Conservation (phyloP, 2,888 invertebrate genomes). For the Syritta pipiens region DNA sequence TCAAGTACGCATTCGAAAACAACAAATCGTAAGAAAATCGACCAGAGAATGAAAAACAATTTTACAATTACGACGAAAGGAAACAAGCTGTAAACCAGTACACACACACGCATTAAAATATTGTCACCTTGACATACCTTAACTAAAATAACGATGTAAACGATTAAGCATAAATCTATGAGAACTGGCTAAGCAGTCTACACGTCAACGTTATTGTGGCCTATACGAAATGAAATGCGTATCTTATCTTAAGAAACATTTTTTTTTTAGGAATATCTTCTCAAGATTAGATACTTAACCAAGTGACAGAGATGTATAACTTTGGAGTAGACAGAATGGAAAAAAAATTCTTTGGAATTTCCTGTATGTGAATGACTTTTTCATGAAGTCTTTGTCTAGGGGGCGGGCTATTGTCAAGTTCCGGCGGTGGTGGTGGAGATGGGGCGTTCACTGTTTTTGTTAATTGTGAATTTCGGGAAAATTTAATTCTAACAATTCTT, state of each 20-base stretch:
- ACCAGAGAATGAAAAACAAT: conserved; percentile 2
- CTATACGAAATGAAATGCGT: neutral
- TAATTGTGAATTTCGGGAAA: no score
- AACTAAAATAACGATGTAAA: conserved; percentile 42
- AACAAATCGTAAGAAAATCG: neutral
- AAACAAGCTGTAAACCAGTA: conserved; percentile 11
- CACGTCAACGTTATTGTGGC: neutral
- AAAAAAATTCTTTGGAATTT: conserved; percentile 28
- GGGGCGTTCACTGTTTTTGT: neutral
- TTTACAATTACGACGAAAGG: conserved; percentile 16
- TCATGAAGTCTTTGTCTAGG: conserved; percentile 19
- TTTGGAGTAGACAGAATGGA: neutral
- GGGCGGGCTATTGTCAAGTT: conserved; percentile 21
- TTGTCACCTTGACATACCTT: conserved; percentile 62
- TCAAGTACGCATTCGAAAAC: conserved; percentile 16
- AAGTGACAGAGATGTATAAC: neutral
- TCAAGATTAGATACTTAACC: conserved; percentile 24
- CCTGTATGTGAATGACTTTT: conserved; percentile 21
- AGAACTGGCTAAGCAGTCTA: neutral
- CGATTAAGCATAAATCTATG: conserved; percentile 43
- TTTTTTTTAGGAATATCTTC: conserved; percentile 6
- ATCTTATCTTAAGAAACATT: conserved; percentile 24
- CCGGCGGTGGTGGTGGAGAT: conserved; percentile 7
- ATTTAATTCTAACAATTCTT: conserved; percentile 25
- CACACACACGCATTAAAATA: conserved; percentile 43